Evolutionary conservation across 2,797 vertebrate species (phyloP), one percentile per base, ranked within the genome.

Genomic region (Chanos chanos): DNA sequence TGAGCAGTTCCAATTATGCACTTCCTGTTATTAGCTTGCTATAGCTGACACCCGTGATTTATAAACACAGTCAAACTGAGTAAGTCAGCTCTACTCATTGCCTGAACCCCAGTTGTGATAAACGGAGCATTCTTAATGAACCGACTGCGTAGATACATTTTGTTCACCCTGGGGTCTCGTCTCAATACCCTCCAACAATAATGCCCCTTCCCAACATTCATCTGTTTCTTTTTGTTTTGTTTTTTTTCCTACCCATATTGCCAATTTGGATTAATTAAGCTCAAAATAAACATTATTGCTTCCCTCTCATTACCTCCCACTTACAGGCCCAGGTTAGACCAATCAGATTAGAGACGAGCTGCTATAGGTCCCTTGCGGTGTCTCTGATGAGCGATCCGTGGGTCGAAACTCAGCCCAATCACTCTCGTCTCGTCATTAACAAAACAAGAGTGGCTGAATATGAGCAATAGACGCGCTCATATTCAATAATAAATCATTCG

Each of bases 221-320:
- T n/a, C n/a, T n/a, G n/a, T n/a, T n/a, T n/a, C n/a, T n/a, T n/a
- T n/a, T n/a, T n/a, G n/a, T 65, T 55, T 51, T 76, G 70, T 60
- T 66, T n/a, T 77, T 74, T 72, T 73, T 72, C 34, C 54, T 63
- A 83, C 75, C 80, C 77, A 80, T 79, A 79, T 81, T 37, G n/a
- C 77, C 81, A 70, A 72, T 84, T 78, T 70, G 63, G 78, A 78
- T 77, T 60, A 78, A 83, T 84, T 77, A 74, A 33, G 56, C 40
- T 40, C 39, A 58, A 72, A 80, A 78, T 55, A 74, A 53, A n/a
- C 70, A 44, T 82, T 71, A 76, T 74, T 73, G 76, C 74, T 51
- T 75, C 10, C 0, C 22, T 63, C 34, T 77, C 66, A 85, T 84
- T 81, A 76, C 55, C 55, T 66, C 55, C 49, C 56, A 62, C 56